These are phyloP conservation scores for Verasper variegatus DNA, from an alignment of 2,113 vertebrate species.

Conservation along the genomic window DNA sequence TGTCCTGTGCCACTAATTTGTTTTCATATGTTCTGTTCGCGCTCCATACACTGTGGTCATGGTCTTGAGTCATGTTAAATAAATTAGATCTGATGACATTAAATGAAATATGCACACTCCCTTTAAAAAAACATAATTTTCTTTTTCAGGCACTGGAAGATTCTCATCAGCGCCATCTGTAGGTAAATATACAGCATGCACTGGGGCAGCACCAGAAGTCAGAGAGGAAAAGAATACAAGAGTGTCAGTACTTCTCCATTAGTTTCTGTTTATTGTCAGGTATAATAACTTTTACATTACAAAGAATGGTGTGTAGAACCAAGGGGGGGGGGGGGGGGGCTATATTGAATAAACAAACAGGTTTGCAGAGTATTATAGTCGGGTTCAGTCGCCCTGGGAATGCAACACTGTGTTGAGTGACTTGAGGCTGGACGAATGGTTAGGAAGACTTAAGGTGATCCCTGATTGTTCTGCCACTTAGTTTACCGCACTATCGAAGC, in stretches of 20 bases:
- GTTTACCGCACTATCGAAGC: conserved; percentile 11
- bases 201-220: neutral
- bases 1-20: no score
- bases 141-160: neutral
- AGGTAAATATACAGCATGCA: conserved; percentile 7
- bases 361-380: conserved; percentile 58
- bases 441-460: conserved; percentile 87
- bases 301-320: conserved; percentile 79
- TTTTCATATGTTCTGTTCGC: no score
- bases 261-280: conserved; percentile 84
- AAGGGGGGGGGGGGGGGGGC: conserved; percentile 67
- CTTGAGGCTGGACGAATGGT: conserved; percentile 72
- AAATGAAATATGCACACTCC: no score
- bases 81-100: no score
- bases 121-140: neutral
- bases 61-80: no score
- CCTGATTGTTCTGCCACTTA: conserved; percentile 74
- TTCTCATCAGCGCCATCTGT: conserved; percentile 36
- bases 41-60: no score
- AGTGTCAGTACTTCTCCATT: conserved; percentile 51
- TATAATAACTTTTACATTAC: conserved; percentile 84
- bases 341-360: conserved; percentile 65
- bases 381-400: conserved; percentile 49
- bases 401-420: conserved; percentile 67
- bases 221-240: neutral